Evolutionary conservation across 2,113 vertebrate genomes (phyloP).

Genomic region (Entomyzon cyanotis): DNA sequence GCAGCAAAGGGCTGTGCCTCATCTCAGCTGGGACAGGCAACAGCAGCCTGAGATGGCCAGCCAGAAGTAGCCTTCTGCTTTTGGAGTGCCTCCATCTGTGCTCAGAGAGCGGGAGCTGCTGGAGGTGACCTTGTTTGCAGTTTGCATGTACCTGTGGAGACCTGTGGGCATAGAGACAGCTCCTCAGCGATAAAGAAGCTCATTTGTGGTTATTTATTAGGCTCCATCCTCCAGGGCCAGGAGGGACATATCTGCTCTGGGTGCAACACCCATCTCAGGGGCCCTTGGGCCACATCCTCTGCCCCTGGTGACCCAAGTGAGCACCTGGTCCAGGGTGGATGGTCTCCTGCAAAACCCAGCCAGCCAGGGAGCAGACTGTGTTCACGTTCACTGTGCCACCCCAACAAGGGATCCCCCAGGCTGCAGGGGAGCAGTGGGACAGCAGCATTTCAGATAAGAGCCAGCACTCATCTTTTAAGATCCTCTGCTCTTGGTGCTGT

Average conservation of each 20-base stretch:
- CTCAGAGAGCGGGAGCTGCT: neutral
- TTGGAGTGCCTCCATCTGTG: neutral
- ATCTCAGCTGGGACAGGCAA: neutral
- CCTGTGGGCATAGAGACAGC: too few species aligned
- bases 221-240: neutral
- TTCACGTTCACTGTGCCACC: accelerated
- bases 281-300: accelerated
- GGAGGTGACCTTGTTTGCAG: neutral
- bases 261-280: neutral
- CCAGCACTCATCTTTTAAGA: accelerated
- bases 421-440: neutral
- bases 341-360: neutral
- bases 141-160: accelerated
- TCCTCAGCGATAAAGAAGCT: too few species aligned
- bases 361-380: neutral
- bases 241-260: accelerated
- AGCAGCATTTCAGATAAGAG: neutral
- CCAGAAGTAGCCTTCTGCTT: neutral
- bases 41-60: neutral
- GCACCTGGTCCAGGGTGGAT: neutral
- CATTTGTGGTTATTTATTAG: too few species aligned
- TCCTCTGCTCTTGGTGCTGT: neutral
- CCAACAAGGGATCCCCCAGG: neutral
- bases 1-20: neutral
- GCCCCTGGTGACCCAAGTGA: neutral